phyloP scores from a whole-genome alignment of 2,113 vertebrate species.

The Junco hyemalis region DNA sequence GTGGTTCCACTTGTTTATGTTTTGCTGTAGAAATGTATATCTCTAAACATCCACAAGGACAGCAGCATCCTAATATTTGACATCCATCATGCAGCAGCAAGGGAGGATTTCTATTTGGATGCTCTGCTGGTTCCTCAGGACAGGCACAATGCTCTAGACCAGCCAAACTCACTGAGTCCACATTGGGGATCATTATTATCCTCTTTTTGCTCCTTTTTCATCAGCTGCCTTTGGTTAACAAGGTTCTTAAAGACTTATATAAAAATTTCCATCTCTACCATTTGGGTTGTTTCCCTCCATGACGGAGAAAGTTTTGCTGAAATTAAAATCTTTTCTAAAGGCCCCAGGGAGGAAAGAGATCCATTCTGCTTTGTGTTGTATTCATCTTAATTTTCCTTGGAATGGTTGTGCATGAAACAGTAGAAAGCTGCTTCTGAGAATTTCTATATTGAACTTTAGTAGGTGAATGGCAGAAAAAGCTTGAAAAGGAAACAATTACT shows the following conservation, averaged over 20 bases:
- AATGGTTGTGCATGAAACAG: neutral
- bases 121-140: neutral
- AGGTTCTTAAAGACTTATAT: neutral
- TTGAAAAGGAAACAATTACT: neutral
- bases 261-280: accelerated
- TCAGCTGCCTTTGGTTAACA: neutral
- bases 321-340: neutral
- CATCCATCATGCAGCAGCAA: conserved; percentile 4
- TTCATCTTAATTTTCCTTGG: neutral
- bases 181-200: neutral
- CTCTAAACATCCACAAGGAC: conserved; percentile 65
- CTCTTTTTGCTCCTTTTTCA: neutral
- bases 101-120: neutral
- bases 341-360: neutral
- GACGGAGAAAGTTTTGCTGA: neutral
- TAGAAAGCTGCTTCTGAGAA: neutral
- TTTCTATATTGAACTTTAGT: neutral
- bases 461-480: neutral
- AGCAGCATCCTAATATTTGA: conserved; percentile 47
- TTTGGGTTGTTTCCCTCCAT: neutral
- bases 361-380: neutral
- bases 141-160: neutral
- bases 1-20: conserved; percentile 66
- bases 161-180: neutral
- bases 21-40: conserved; percentile 58